Conservation (phyloP, 2,797 vertebrate species). For the Notolepis coatsorum region DNA sequence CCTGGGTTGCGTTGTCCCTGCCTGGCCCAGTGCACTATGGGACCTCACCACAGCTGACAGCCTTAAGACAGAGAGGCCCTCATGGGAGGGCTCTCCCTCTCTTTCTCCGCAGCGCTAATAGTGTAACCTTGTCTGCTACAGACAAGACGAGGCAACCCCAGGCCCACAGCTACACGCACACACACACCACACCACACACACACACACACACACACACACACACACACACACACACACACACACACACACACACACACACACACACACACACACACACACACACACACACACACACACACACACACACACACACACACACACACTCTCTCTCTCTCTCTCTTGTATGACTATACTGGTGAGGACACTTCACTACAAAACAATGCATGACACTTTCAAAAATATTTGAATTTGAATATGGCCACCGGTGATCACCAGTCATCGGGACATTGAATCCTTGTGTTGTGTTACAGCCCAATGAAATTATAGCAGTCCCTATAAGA, state of each 20-base stretch:
- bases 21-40: conserved; percentile 11
- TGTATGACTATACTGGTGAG: background rate
- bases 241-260: background rate
- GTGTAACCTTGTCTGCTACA: conserved; percentile 44
- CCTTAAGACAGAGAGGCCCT: conserved; percentile 39
- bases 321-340: background rate
- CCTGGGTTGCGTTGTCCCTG: background rate
- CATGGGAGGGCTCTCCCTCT: conserved; percentile 23
- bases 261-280: background rate
- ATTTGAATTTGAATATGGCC: too few relatives aligned
- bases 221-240: background rate
- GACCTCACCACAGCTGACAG: conserved; percentile 32
- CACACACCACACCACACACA: too few relatives aligned
- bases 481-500: too few relatives aligned
- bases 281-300: background rate
- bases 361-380: background rate
- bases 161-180: background rate
- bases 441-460: too few relatives aligned
- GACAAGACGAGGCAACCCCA: conserved; percentile 12
- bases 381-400: background rate
- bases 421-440: too few relatives aligned
- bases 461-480: too few relatives aligned
- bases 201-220: background rate
- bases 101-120: conserved; percentile 37
- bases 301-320: background rate